Conservation (phyloP, 2,888 invertebrate species). For the Dysmachus trigonus region DNA sequence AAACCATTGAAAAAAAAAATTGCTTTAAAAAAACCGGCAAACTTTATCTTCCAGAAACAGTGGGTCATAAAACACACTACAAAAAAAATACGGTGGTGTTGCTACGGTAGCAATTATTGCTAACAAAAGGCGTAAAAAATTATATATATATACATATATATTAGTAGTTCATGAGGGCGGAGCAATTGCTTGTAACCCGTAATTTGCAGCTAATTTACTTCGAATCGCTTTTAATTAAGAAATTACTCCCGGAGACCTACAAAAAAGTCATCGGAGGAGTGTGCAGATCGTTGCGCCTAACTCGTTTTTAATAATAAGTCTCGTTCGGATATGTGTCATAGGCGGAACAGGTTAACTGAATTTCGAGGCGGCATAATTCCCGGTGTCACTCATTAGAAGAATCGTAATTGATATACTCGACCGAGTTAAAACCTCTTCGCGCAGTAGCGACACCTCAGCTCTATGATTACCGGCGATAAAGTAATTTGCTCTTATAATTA, state of each 20-base stretch:
- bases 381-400: neutral
- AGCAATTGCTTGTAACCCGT: neutral
- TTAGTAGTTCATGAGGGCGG: neutral
- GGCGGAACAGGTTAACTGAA: slow-evolving; percentile 29
- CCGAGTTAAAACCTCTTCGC: neutral
- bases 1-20: neutral
- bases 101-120: neutral
- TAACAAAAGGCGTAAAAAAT: neutral
- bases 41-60: neutral
- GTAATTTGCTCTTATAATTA: neutral
- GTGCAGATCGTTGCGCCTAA: slow-evolving; percentile 5
- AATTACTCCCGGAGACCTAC: neutral
- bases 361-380: neutral
- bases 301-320: slow-evolving; percentile 7
- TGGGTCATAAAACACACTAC: neutral
- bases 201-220: slow-evolving; percentile 23
- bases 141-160: no score
- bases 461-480: neutral
- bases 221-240: slow-evolving; percentile 18
- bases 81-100: neutral
- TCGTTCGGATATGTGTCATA: neutral
- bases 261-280: neutral
- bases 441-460: neutral
- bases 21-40: neutral
- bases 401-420: slow-evolving; percentile 1